These are phyloP conservation scores for Ormyrus nitidulus DNA, from an alignment of 2,888 invertebrate species.

Conservation along the genomic window DNA sequence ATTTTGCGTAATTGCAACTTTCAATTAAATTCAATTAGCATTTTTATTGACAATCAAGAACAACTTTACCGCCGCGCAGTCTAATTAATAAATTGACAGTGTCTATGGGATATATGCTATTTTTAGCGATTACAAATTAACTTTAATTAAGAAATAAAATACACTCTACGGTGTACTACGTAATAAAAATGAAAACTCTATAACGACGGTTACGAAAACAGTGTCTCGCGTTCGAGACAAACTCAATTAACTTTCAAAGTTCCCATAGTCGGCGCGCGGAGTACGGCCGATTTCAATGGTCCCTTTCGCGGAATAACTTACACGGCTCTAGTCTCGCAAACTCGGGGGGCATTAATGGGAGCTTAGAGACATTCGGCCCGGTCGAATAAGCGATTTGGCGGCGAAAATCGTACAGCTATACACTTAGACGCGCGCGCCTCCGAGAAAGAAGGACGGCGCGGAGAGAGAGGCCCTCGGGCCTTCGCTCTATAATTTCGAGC, in stretches of 20 bases:
- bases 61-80: neutral
- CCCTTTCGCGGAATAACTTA: slow-evolving; percentile 32
- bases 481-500: slow-evolving; percentile 65
- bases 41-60: slow-evolving; percentile 32
- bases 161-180: neutral
- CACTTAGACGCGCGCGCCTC: too few species aligned
- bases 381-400: slow-evolving; percentile 42
- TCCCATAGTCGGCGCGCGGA: slow-evolving; percentile 2
- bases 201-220: slow-evolving; percentile 22
- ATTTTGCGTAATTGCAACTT: slow-evolving; percentile 46
- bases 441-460: too few species aligned
- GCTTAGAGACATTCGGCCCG: slow-evolving; percentile 12
- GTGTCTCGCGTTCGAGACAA: slow-evolving; percentile 38
- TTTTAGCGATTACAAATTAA: neutral
- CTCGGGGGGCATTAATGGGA: slow-evolving; percentile 9
- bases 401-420: slow-evolving; percentile 30
- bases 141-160: too few species aligned
- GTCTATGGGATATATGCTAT: neutral
- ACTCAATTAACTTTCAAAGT: slow-evolving; percentile 44
- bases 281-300: slow-evolving; percentile 8
- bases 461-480: slow-evolving; percentile 36
- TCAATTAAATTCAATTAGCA: slow-evolving; percentile 50
- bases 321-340: neutral
- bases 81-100: slow-evolving; percentile 30
- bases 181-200: neutral